Percentiles rank a stretch among this genome's conserved stretches.
These are phyloP conservation scores for Carassius gibelio DNA, from an alignment of 2,113 vertebrate genomes.

Conservation along the genomic window DNA sequence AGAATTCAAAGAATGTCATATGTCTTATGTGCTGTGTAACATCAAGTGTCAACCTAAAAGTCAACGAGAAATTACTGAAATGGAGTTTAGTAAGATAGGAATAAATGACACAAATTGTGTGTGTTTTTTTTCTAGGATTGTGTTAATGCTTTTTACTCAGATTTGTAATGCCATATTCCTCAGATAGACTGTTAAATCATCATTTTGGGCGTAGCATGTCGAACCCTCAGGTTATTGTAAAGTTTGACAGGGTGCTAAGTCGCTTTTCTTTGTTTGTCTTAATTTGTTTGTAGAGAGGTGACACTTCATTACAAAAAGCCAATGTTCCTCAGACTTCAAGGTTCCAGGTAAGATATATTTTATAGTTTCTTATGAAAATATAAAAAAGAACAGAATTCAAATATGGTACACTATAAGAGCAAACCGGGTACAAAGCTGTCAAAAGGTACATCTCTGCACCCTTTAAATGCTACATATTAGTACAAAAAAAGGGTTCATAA, in stretches of 20 bases:
- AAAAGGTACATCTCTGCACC: neutral
- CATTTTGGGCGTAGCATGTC: neutral
- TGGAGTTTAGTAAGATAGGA: neutral
- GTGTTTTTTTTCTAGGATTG: too few relatives aligned
- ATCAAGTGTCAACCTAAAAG: neutral
- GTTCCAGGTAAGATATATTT: constrained; percentile 18
- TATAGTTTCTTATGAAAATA: neutral
- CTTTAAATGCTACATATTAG: neutral
- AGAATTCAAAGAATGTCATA: too few relatives aligned
- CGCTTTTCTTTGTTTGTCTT: neutral
- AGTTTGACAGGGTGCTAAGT: neutral
- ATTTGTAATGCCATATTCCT: neutral
- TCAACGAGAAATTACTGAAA: neutral
- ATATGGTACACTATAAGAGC: neutral
- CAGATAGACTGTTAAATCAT: neutral
- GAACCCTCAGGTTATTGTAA: constrained; percentile 8
- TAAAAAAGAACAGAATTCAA: neutral
- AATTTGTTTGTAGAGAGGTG: neutral
- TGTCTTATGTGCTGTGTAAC: neutral
- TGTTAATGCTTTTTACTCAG: neutral
- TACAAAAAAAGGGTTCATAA: neutral
- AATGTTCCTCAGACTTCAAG: neutral
- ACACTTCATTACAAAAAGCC: neutral
- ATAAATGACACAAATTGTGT: neutral
- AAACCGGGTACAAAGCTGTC: neutral